Percentiles rank a stretch among this genome's conserved stretches.
phyloP scores from a whole-genome alignment of 2,113 vertebrate species.

The Peromyscus maniculatus region DNA sequence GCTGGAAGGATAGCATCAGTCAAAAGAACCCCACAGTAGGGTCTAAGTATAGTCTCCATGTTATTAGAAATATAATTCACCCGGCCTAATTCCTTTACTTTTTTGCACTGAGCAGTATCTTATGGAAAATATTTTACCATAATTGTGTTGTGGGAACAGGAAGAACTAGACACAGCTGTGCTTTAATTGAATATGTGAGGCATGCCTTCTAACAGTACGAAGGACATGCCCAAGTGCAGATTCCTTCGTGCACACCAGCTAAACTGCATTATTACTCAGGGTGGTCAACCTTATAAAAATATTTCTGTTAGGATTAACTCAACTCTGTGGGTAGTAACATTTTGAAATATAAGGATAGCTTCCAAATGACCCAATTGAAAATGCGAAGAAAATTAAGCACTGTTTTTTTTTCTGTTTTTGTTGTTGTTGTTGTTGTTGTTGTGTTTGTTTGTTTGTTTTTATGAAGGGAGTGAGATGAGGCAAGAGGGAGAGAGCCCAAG shows the following conservation, averaged over 20 bases:
- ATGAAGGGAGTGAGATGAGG: too few species aligned
- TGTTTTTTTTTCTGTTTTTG: neutral
- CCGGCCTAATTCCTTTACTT: neutral
- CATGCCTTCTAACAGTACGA: neutral
- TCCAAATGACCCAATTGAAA: neutral
- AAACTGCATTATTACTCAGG: conserved; percentile 61
- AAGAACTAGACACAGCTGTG: neutral
- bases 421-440: too few species aligned
- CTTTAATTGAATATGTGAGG: neutral
- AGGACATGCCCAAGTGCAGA: neutral
- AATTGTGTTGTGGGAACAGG: conserved; percentile 2
- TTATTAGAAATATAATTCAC: conserved; percentile 36
- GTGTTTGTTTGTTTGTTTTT: neutral
- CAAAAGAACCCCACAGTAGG: neutral
- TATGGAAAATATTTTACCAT: conserved; percentile 33
- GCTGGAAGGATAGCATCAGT: conserved; percentile 33
- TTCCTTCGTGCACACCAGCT: conserved; percentile 33
- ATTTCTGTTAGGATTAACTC: neutral
- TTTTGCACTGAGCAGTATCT: conserved; percentile 1
- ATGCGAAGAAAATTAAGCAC: conserved; percentile 41
- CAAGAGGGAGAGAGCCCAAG: rapidly evolving
- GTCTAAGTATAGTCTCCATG: neutral
- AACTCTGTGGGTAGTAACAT: neutral
- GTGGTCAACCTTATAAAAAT: conserved; percentile 35
- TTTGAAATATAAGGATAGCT: neutral